Base-by-base conservation (phyloP, 2,888 invertebrate species). In the Gerris lacustris region DNA sequence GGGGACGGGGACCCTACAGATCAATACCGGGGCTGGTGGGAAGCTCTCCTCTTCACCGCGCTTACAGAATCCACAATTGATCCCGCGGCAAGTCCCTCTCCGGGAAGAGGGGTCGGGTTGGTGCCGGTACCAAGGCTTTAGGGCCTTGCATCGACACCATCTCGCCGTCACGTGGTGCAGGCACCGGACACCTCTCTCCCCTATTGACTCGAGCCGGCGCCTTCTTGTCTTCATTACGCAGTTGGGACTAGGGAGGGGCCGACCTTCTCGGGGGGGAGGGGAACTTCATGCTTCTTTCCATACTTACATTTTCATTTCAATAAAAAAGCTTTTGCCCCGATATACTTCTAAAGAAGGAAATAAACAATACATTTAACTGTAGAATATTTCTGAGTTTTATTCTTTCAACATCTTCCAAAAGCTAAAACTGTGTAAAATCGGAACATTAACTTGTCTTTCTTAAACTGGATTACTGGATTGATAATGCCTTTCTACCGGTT, bases 161-260 rank as follows among this genome's bases (percentile, higher is more conserved):
- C 5, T 55, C 55, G 15, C 31, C 15, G 55, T 55, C 55, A 55
- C 55, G 55, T 55, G 55, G 31, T 31, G 31, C 31, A 31, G 31
- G 55, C 55, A 55, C 11, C 55, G 55, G 55, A 55, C 55, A 55
- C 55, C 55, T 55, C 15, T 9, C 55, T 15, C 15, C 11, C 15
- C 55, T 55, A 55, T 55, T 55, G 55, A 55, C 55, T 55, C 55
- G 55, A 55, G 55, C 55, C 55, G 55, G 55, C 55, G 55, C 55
- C 55, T 55, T 55, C 55, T 55, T 55, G 55, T 55, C 55, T 55
- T 55, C 55, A 55, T 55, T 55, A 55, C 55, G 15, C 11, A 15
- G 55, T 11, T 2, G 55, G 55, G 55, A 31, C 31, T 31, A 31
- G 31, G 31, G 31, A 31, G 31, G 31, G 31, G 31, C 31, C 31